Base-by-base conservation (phyloP, 2,797 vertebrate species). In the Phoeniculus purpureus region DNA sequence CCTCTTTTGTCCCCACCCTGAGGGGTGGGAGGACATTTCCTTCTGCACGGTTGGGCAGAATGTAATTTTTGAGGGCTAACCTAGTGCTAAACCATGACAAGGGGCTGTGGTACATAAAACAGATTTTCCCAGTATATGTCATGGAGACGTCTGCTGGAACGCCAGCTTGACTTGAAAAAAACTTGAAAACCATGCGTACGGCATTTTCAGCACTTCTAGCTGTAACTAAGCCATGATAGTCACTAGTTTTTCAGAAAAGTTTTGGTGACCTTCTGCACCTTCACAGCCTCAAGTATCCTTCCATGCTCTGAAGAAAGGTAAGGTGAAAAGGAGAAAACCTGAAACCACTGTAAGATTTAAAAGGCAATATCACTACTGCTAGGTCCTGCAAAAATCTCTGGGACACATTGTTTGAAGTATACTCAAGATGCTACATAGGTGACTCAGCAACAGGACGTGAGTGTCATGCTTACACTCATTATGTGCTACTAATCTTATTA, bases 341-440 rank as follows among this genome's bases (percentile, higher is more conserved):
- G 29, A 51, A 81, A 56, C 7, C 7, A n/a, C 12, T n/a, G 4
- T 6, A 26, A 29, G 8, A 47, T 55, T 51, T 81, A 66, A 81
- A 87, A 82, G 40, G 2, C 5, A 54, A 32, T 32, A 18, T 19
- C 22, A 43, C 1, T 9, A 32, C 25, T 59, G 6, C 21, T 54
- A 40, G 5, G 6, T 75, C 6, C 21, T 84, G 21, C 2, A 70
- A 71, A 51, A 40, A 5, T 14, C 21, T 58, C 43, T 59, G 32
- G 58, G 59, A 15, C 2, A 20, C 11, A 64, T 25, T 0, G 2
- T 56, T 79, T 59, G 61, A 56, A 13, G 17, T 25, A 22, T 13
- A 52, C 8, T 15, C 0, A 56, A 61, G 2, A 59, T 3, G 45
- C 2, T 40, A 4, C 15, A 31, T 74, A 25, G 6, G 10, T 51